Conservation (phyloP, 2,113 vertebrate species). For the Piliocolobus tephrosceles region DNA sequence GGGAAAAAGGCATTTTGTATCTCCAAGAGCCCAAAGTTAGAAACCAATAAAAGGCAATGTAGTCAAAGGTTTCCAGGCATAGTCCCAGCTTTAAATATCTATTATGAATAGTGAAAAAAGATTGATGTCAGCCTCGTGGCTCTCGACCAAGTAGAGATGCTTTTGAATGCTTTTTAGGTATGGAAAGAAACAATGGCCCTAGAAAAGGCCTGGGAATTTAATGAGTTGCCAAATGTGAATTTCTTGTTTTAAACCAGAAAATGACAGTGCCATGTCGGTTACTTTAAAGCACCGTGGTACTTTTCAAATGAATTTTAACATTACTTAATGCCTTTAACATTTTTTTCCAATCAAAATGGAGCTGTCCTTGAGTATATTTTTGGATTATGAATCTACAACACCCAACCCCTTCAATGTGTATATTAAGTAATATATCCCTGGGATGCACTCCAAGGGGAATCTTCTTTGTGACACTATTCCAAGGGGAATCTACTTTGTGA, state of each 20-base stretch:
- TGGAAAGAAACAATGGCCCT: neutral
- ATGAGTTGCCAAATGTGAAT: neutral
- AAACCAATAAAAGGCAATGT: neutral
- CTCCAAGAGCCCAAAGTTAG: neutral
- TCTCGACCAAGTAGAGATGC: neutral
- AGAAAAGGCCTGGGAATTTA: neutral
- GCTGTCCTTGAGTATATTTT: neutral
- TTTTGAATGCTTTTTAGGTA: neutral
- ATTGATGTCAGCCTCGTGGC: neutral
- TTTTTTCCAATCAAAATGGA: neutral
- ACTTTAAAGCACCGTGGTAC: neutral
- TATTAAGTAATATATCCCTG: neutral
- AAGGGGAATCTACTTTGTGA: neutral
- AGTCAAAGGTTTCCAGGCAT: neutral
- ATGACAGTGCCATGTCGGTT: neutral
- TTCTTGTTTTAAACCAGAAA: neutral
- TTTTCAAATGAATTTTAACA: conserved; percentile 25
- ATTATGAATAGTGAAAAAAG: neutral
- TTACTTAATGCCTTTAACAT: neutral
- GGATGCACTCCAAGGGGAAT: neutral
- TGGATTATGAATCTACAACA: neutral
- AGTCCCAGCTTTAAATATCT: neutral
- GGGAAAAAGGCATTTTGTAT: neutral
- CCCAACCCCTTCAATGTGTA: neutral
- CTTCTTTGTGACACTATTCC: neutral